Evolutionary conservation across 2,888 invertebrate genomes (phyloP).

Genomic region (Trissolcus japonicus): DNA sequence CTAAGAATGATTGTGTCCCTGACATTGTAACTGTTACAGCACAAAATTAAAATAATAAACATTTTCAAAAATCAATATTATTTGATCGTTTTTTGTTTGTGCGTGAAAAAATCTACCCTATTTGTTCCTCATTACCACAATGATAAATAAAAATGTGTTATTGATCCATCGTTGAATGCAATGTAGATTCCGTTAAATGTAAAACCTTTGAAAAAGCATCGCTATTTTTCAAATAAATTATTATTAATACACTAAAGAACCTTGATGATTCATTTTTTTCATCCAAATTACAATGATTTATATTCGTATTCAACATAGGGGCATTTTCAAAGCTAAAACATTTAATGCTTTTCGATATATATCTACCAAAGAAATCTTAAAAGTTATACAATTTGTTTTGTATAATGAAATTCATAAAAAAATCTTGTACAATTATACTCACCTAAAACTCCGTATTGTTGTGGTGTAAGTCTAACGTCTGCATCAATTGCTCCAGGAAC

Average conservation of each 20-base stretch:
- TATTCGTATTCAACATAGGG: too few relatives aligned
- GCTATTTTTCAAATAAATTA: conserved; percentile 51
- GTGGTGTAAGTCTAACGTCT: conserved; percentile 85
- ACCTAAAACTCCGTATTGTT: conserved; percentile 94
- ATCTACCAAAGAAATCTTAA: too few relatives aligned
- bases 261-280: background rate
- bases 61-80: background rate
- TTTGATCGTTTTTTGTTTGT: too few relatives aligned
- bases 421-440: conserved; percentile 74
- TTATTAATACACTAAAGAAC: too few relatives aligned
- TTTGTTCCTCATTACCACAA: conserved; percentile 35
- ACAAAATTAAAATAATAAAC: conserved; percentile 30
- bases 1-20: conserved; percentile 17
- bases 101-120: conserved; percentile 17
- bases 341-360: too few relatives aligned
- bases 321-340: too few relatives aligned
- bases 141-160: conserved; percentile 23
- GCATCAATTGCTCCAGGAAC: conserved; percentile 77
- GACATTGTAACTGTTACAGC: conserved; percentile 36
- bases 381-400: too few relatives aligned
- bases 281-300: background rate
- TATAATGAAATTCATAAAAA: too few relatives aligned
- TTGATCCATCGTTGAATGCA: conserved; percentile 39
- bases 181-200: conserved; percentile 46
- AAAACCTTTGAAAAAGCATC: conserved; percentile 42